A percentile compares a stretch with the other conserved stretches of the same genome.
Evolutionary conservation across 1,140 invertebrate species (phyloP).

Genomic region (Microplitis demolitor): DNA sequence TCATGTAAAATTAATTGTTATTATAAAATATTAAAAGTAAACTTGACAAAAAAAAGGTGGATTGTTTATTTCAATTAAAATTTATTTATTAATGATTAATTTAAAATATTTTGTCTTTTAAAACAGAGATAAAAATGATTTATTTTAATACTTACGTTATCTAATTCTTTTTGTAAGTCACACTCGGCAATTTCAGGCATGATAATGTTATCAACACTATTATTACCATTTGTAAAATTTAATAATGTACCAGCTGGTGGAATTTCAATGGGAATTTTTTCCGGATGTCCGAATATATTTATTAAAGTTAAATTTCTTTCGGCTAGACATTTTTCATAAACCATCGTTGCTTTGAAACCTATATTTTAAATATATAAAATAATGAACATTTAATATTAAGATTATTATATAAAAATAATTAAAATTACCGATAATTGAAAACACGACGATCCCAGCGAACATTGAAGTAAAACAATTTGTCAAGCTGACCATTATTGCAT

Average conservation of each 20-base stretch:
- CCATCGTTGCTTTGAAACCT: slow-evolving; percentile 88
- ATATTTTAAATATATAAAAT: neutral
- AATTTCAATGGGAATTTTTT: slow-evolving; percentile 59
- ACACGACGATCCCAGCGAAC: slow-evolving; percentile 97
- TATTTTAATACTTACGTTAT: slow-evolving; percentile 74
- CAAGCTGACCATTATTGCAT: slow-evolving; percentile 91
- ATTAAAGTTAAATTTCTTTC: slow-evolving; percentile 68
- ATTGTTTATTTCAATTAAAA: neutral
- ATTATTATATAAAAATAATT: too few species aligned
- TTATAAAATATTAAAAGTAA: slow-evolving; percentile 44
- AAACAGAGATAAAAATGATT: neutral
- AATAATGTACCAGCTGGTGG: slow-evolving; percentile 63
- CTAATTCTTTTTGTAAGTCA: slow-evolving; percentile 83
- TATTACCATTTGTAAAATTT: slow-evolving; percentile 64
- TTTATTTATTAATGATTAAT: neutral
- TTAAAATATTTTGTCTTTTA: neutral
- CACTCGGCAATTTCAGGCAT: slow-evolving; percentile 75
- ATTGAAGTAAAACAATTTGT: slow-evolving; percentile 96
- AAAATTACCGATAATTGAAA: slow-evolving; percentile 87
- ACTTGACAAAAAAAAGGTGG: neutral
- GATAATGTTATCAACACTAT: slow-evolving; percentile 63
- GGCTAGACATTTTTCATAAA: slow-evolving; percentile 76
- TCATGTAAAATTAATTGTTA: too few species aligned
- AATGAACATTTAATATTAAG: too few species aligned
- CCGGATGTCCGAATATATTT: slow-evolving; percentile 61